phyloP scores from a whole-genome alignment of 2,888 invertebrate genomes.

The Tenthredo amoena region DNA sequence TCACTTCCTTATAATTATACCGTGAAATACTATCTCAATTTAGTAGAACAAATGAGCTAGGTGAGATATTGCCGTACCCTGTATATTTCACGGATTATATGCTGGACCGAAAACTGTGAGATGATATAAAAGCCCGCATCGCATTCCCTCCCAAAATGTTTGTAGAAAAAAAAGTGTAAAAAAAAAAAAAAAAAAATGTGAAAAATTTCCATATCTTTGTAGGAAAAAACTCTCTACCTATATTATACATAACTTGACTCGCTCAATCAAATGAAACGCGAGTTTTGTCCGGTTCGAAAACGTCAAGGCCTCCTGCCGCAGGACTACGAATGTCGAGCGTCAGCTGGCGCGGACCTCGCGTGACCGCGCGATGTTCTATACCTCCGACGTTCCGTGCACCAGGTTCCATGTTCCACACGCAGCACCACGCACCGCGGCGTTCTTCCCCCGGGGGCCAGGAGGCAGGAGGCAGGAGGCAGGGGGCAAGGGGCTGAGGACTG shows the following conservation, averaged over 20 bases:
- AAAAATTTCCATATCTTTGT: neutral
- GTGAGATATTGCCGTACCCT: neutral
- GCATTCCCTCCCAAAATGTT: neutral
- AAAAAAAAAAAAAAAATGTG: neutral
- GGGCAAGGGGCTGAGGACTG: neutral
- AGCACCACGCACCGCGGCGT: slow-evolving; percentile 46
- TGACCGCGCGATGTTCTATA: slow-evolving; percentile 43
- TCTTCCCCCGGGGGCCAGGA: slow-evolving; percentile 11
- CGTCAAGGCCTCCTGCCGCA: slow-evolving; percentile 38
- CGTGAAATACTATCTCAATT: slow-evolving; percentile 22
- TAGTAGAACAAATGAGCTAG: neutral
- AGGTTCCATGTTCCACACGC: slow-evolving; percentile 47
- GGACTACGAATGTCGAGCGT: slow-evolving; percentile 49
- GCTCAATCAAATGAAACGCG: slow-evolving; percentile 29
- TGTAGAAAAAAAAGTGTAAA: neutral
- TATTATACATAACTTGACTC: neutral
- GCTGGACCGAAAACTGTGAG: neutral
- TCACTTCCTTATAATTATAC: neutral
- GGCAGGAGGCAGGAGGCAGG: neutral
- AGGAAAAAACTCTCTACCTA: neutral
- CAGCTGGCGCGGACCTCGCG: slow-evolving; percentile 50
- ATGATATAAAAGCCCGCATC: neutral
- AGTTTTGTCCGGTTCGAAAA: slow-evolving; percentile 44
- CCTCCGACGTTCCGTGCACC: slow-evolving; percentile 42
- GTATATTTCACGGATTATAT: neutral